Base-by-base conservation (phyloP, 2,888 invertebrate genomes). In the Andrena trimmerana region DNA sequence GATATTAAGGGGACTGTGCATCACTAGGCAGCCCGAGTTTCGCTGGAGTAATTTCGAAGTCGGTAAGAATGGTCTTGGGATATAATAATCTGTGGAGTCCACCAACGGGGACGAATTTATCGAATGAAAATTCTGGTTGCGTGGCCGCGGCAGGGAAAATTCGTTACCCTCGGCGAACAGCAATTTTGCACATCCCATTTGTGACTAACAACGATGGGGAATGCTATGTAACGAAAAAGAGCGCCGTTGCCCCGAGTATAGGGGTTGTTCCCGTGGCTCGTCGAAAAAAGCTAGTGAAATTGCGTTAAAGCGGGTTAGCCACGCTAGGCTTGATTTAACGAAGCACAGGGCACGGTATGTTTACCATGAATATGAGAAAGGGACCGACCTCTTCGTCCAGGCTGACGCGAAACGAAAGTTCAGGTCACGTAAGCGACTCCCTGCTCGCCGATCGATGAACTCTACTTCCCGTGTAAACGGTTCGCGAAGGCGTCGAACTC, bases 401-500 rank as follows among this genome's bases (percentile, higher is more conserved):
- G 63, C 73, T 42, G 57, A 71, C 73, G 72, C 82, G 78, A 81
- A 84, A 88, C 89, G 82, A 78, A 88, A 88, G 88, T 88, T 88
- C 87, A 87, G 84, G 88, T 88, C 88, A 88, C 86, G 86, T 88
- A 88, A 88, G 84, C 84, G 73, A 83, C 83, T 79, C 70, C 62
- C 78, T 42, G 31, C 69, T 42, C n/a, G 59, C 33, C 87, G 88
- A 88, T 88, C 88, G 88, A 88, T 88, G 80, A 76, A 86, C 79
- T 81, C 86, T 75, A 88, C 88, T 88, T 88, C 82, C 88, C 87
- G 87, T 88, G 82, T 76, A 88, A 88, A 87, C 81, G 84, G 75
- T 77, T 83, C 70, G 79, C 59, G 79, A 86, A 83, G 72, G 75
- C 77, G 74, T 60, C 66, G 75, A 67, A 76, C 74, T 60, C 48